Evolutionary conservation across 2,797 vertebrate genomes (phyloP).

Genomic region (Meriones psammophilus): DNA sequence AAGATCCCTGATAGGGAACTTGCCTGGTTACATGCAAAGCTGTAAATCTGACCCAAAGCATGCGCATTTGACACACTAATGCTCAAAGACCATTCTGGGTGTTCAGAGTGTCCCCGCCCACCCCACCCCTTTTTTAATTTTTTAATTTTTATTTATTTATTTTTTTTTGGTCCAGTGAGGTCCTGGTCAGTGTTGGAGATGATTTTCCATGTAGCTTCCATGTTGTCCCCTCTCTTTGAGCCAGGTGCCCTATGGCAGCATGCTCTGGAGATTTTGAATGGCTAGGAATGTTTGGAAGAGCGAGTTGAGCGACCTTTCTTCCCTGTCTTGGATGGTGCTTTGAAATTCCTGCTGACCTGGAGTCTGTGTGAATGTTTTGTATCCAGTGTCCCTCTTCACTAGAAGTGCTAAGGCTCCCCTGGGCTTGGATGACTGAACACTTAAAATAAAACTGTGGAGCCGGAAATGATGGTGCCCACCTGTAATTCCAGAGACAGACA

Average conservation of each 20-base stretch:
- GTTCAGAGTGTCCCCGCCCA: not conserved
- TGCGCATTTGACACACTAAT: no score
- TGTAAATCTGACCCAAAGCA: no score
- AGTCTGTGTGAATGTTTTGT: slow-evolving; percentile 16
- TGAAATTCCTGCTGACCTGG: not conserved
- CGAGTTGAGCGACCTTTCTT: not conserved
- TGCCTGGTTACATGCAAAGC: not conserved
- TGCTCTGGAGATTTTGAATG: not conserved
- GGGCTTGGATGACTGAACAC: not conserved
- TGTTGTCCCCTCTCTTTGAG: not conserved
- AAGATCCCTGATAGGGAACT: not conserved
- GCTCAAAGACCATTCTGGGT: not conserved
- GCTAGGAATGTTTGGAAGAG: not conserved
- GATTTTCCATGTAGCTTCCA: not conserved
- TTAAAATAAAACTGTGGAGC: not conserved
- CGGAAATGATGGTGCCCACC: not conserved
- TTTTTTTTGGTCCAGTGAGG: not conserved
- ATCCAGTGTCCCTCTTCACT: not conserved
- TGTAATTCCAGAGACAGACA: not conserved
- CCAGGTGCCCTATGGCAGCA: not conserved
- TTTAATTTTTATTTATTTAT: no score
- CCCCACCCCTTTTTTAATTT: not conserved
- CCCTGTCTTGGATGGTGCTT: not conserved
- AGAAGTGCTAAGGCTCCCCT: not conserved
- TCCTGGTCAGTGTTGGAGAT: not conserved